Base-by-base conservation (phyloP, 1,140 invertebrate species). In the Latrodectus geometricus region DNA sequence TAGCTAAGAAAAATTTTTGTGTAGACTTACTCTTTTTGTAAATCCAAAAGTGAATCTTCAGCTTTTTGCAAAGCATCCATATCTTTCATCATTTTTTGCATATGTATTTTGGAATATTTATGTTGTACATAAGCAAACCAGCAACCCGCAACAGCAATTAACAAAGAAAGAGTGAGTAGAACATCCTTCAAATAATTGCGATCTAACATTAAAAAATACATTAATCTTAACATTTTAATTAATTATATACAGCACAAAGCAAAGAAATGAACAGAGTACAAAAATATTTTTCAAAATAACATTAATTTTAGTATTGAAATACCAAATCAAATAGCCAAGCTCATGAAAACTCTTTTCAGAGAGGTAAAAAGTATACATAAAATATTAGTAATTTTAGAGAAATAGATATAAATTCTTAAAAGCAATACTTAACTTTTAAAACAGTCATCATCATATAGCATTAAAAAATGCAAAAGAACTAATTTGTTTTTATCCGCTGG, bases 31-130 rank as follows among this genome's bases (percentile, higher is more conserved):
- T 90, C 89, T 78, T 74, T 73, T 92, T 98, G 96, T 90, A 98
- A 92, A 90, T 96, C 94, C 91, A 95, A 94, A 5, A 98, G 91
- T 23, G 95, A 95, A 86, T 96, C 93, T 91, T 98, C 97, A 7
- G 97, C 97, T 89, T 95, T 95, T 88, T 97, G 95, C 75, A 99
- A 92, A 88, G 95, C 95, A 89, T 98, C 97, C 96, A 98, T 96
- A 89, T 98, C 96, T 89, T 95, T 95, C 90, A 97, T 95, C 96
- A 98, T 97, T 80, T 96, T 94, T 78, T 94, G 93, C 65, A 98
- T 92, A 90, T 98, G 95, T 78, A 93, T 93, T 88, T 96, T 95
- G 8, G 96, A 97, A 89, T 94, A 95, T 89, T 96, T 96, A 90
- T 97, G 96, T 88, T 97, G 96, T 81, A 95, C 94, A 91, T 96